Base-by-base conservation (phyloP, 2,888 invertebrate species). In the Aromia moschata region DNA sequence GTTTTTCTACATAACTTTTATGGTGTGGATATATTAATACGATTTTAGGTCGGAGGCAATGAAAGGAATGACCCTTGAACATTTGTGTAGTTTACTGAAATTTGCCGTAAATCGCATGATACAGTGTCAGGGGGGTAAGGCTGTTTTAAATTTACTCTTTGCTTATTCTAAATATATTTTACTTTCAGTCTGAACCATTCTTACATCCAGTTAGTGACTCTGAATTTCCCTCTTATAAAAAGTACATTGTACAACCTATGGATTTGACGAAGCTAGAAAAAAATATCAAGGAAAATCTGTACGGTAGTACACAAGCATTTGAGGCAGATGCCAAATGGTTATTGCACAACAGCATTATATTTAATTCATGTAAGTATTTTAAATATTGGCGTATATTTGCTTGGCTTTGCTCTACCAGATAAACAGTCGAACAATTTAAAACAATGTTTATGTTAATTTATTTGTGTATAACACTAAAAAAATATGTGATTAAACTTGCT, bases 281-380 rank as follows among this genome's bases (percentile, higher is more conserved):
- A 55, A 93, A 94, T 78, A 91, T 96, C 45, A 83, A 84, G 51
- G 84, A 86, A 46, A 89, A 90, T 49, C 75, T 85, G 16, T 97
- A 95, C 80, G 92, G 92, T 10, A 93, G 92, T 76, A 92, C 94
- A 0, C 94, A 94, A 73, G 93, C 93, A 1, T 96, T 97, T 80
- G 83, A 93, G 55, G 90, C 92, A 0, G 97, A 97, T 79, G 89
- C 90, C 5, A 94, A 94, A 78, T 97, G 96, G 96, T 92, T 98
- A 74, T 84, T 93, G 49, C 97, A 97, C 79, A 96, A 97, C 80
- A 93, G 94, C 74, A 89, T 93, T 59, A 90, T 96, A 63, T 96
- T 92, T 77, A 95, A 94, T 83, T 90, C 93, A 74, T 86, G 95
- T 93, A 85, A 86, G 89, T 84, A 46, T 15, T n/a, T 9, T 14